A percentile compares a stretch with the other conserved stretches of the same genome.
Evolutionary conservation across 2,888 invertebrate species (phyloP).

Genomic region (Caenorhabditis sp.): DNA sequence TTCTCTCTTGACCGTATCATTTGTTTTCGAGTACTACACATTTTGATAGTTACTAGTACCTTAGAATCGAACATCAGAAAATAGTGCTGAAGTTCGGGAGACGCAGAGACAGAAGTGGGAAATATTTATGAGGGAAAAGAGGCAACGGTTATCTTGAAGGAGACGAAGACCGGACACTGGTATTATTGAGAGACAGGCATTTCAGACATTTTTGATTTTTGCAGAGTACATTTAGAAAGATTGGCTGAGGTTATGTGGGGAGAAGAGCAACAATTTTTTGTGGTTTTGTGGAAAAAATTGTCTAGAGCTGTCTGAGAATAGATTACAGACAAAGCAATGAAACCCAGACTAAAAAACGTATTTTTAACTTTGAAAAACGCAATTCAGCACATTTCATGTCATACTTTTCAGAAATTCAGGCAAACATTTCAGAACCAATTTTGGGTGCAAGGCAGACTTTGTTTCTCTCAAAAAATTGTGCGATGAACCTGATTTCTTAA

Average conservation of each 20-base stretch:
- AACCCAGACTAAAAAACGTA: no score
- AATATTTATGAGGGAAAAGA: conserved; percentile 33
- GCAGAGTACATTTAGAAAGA: conserved; percentile 12
- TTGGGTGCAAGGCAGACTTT: no score
- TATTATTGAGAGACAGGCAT: conserved; percentile 28
- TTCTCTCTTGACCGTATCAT: conserved; percentile 27
- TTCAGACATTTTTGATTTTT: conserved; percentile 5
- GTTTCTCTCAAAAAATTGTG: neutral
- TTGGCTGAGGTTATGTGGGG: conserved; percentile 33
- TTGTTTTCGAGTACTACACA: conserved; percentile 18
- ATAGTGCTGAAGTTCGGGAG: neutral
- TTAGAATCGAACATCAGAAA: conserved; percentile 17
- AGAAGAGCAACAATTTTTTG: conserved; percentile 16
- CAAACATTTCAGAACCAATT: no score
- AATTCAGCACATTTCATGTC: no score
- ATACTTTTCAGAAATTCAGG: no score
- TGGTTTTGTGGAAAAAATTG: neutral
- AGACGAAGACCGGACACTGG: conserved; percentile 2
- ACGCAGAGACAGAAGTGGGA: conserved; percentile 16
- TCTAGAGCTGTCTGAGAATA: neutral
- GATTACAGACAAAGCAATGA: neutral
- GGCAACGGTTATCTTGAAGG: conserved; percentile 34
- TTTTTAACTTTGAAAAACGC: no score
- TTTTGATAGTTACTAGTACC: conserved; percentile 32
- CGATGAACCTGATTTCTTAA: neutral